Evolutionary conservation across 2,797 vertebrate species (phyloP).

Genomic region (Clamator glandarius): DNA sequence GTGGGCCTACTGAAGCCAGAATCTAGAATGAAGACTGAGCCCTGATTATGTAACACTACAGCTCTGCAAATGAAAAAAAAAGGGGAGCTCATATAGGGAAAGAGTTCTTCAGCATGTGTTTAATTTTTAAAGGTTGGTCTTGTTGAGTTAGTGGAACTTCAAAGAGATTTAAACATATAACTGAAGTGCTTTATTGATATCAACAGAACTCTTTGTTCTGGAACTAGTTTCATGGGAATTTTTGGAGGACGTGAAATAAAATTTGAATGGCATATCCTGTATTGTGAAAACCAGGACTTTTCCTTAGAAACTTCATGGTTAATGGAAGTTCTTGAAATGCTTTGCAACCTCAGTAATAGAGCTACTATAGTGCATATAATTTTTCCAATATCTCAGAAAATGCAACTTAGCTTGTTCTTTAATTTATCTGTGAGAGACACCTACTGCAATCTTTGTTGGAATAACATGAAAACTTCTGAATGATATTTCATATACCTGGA

Average conservation of each 20-base stretch:
- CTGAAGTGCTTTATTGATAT: not conserved
- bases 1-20: not conserved
- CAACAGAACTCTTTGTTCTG: not conserved
- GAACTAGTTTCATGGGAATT: not conserved
- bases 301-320: not conserved
- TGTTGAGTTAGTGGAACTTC: not conserved
- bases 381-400: not conserved
- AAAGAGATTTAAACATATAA: not conserved
- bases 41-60: not conserved
- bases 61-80: not conserved
- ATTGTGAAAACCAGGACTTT: not conserved
- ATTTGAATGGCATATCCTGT: not conserved
- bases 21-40: not conserved
- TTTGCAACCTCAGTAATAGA: not conserved
- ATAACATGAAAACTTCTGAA: not conserved
- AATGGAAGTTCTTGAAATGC: not conserved
- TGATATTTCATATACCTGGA: not conserved
- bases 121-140: not conserved
- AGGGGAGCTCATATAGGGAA: not conserved
- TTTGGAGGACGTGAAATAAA: not conserved
- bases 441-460: not conserved
- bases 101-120: not conserved
- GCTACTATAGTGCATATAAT: not conserved
- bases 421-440: not conserved
- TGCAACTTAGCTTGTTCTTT: not conserved